These are phyloP conservation scores for Anthrax anthrax DNA, from an alignment of 2,888 invertebrate species.

Conservation along the genomic window DNA sequence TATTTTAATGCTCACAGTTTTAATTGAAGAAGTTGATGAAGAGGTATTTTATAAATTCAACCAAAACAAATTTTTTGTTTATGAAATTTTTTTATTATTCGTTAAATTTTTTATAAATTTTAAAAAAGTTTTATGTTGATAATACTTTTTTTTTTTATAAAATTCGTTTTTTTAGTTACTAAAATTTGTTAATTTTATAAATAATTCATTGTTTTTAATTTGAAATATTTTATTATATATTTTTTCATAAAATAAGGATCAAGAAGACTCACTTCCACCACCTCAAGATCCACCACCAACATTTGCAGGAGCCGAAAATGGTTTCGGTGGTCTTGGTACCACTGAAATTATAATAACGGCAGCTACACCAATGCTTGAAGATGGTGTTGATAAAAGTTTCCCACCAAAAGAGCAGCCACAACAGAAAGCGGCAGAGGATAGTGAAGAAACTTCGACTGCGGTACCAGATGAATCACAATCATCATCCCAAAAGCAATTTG, in stretches of 20 bases:
- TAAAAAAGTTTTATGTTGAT: too few relatives aligned
- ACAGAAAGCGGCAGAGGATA: conserved; percentile 15
- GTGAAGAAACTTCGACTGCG: conserved; percentile 9
- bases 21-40: conserved; percentile 9
- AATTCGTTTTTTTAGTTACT: too few relatives aligned
- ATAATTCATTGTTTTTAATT: not conserved
- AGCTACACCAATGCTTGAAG: conserved; percentile 84
- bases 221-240: not conserved
- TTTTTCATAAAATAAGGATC: not conserved
- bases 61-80: too few relatives aligned
- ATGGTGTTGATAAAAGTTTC: conserved; percentile 59
- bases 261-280: not conserved
- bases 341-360: conserved; percentile 88
- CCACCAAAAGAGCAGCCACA: conserved; percentile 41
- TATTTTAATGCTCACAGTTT: conserved; percentile 1
- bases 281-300: not conserved
- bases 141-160: too few relatives aligned
- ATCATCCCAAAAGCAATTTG: not conserved
- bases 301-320: not conserved
- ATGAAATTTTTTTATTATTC: too few relatives aligned
- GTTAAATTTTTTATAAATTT: too few relatives aligned
- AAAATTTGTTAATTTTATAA: too few relatives aligned
- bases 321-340: conserved; percentile 50
- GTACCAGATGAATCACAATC: conserved; percentile 3
- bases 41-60: conserved; percentile 5